Percentiles rank a stretch among this genome's conserved stretches.
Evolutionary conservation across 2,888 invertebrate genomes (phyloP).

Genomic region (Lycophotia porphyrea): DNA sequence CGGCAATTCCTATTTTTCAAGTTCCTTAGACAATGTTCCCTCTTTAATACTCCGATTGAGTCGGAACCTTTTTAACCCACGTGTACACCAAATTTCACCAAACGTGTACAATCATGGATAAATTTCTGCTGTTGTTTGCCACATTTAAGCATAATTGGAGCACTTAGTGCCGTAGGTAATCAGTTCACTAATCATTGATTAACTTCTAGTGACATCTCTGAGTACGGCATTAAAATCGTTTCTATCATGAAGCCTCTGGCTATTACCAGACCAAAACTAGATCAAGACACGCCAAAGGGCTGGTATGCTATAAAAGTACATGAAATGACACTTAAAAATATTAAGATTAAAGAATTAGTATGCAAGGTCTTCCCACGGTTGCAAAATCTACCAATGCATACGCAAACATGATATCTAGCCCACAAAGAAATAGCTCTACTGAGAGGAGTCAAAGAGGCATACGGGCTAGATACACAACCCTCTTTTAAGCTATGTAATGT

Average conservation of each 20-base stretch:
- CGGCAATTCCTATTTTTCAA: too few relatives aligned
- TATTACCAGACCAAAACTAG: not conserved
- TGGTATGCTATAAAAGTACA: slow-evolving; percentile 24
- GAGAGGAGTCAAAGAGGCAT: slow-evolving; percentile 77
- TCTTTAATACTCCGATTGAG: not conserved
- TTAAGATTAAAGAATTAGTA: slow-evolving; percentile 12
- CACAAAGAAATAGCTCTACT: slow-evolving; percentile 75
- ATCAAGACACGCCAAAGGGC: not conserved
- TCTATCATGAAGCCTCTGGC: not conserved
- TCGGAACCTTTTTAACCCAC: not conserved
- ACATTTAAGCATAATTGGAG: too few relatives aligned
- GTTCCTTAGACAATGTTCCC: too few relatives aligned
- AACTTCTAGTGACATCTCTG: not conserved
- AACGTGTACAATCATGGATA: not conserved
- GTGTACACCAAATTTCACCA: not conserved
- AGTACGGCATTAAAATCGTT: not conserved
- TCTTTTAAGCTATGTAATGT: slow-evolving; percentile 54
- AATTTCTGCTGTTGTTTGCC: not conserved
- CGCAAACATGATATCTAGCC: slow-evolving; percentile 77
- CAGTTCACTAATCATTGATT: not conserved
- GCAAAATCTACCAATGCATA: slow-evolving; percentile 74
- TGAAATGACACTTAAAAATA: slow-evolving; percentile 30
- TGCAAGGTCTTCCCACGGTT: slow-evolving; percentile 61
- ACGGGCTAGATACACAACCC: slow-evolving; percentile 76
- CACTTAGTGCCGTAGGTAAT: not conserved